Conservation (phyloP, 2,888 invertebrate species). For the Ophioninae sp. region DNA sequence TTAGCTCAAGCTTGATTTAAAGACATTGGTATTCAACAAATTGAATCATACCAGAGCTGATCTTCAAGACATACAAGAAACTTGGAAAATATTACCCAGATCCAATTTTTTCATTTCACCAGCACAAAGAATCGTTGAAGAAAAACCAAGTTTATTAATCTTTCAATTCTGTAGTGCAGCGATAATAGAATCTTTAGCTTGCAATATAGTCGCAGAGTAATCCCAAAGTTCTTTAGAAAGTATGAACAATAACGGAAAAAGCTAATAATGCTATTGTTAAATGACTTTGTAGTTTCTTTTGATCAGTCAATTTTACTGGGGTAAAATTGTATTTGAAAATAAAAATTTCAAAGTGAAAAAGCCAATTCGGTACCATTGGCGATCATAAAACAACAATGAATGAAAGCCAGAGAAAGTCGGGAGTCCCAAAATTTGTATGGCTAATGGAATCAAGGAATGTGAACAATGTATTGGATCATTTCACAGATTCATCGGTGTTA, state of each 20-base stretch:
- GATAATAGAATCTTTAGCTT: too few species aligned
- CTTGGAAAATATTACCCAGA: neutral
- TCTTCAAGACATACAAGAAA: neutral
- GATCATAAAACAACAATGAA: neutral
- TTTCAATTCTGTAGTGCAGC: too few species aligned
- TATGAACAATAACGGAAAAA: neutral
- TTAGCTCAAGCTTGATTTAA: neutral
- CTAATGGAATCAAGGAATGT: neutral
- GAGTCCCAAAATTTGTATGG: neutral
- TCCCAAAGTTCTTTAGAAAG: too few species aligned
- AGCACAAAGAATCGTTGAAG: too few species aligned
- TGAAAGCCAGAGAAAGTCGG: neutral
- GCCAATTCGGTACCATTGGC: neutral
- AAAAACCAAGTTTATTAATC: neutral
- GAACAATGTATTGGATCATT: neutral
- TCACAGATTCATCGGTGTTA: constrained; percentile 68
- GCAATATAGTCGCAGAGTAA: too few species aligned
- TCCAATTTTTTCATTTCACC: neutral
- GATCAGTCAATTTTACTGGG: neutral
- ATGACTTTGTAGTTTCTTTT: neutral
- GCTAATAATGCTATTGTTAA: neutral
- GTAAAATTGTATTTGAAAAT: neutral
- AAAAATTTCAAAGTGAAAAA: neutral
- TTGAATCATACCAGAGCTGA: neutral
- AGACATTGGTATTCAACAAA: neutral